Base-by-base conservation (phyloP, 2,888 invertebrate genomes). In the Margaritifera margaritifera region DNA sequence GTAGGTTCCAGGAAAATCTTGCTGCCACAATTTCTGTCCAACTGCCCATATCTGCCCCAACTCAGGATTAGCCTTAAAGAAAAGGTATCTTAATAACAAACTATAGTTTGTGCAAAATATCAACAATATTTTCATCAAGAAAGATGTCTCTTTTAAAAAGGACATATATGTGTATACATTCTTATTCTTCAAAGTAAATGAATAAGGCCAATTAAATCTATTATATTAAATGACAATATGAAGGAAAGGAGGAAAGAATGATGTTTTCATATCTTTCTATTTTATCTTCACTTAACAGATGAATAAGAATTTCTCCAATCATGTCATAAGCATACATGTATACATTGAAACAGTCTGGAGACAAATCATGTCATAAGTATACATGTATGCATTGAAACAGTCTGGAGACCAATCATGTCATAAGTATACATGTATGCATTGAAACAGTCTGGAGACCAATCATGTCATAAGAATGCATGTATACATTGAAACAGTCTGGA, bases 11-110 rank as follows among this genome's bases (percentile, higher is more conserved):
- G 94, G 92, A 81, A 94, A 94, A 87, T 97, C 95, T 86, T 95
- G 93, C 83, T 94, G 93, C 94, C 96, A 96, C 91, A 97, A 92
- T 80, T 94, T 94, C 87, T 95, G 94, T 11, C 95, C 96, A 2
- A 97, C 94, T 22, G 92, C 90, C 95, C 97, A 96, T 76, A 97
- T 93, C 62, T 93, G 93, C 63, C 90, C 91, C 79, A 97, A 90
- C 91, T 97, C 96, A 69, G 83, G 67, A 62, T 71, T 78, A 27
- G 71, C 75, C 85, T 86, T 68, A 6, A 70, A 73, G 57, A 24
- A 52, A 58, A 66, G 57, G 25, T 24, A 19, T 8, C 55, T 22
- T 6, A 55, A 55, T 55, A 22, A 55, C 8, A 6, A 15, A n/a
- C 8, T 22, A 18, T n/a, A 55, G 19, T 55, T 55, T 3, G 1